phyloP scores from a whole-genome alignment of 92 coral and sea anemone species.

The Desmophyllum pertusum region DNA sequence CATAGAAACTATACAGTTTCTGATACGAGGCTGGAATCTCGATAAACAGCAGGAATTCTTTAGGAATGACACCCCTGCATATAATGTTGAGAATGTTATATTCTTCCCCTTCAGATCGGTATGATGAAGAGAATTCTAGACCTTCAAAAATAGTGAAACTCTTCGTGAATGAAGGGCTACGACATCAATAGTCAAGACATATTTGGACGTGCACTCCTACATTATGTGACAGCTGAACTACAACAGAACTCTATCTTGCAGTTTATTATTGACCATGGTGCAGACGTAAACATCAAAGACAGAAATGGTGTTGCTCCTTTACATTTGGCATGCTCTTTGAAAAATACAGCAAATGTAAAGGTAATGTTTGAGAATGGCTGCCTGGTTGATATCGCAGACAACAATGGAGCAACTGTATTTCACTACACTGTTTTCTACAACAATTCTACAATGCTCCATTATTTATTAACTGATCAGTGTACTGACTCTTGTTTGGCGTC shows the following conservation, averaged over 20 bases:
- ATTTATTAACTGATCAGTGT: constrained; percentile 25
- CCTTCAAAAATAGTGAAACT: constrained; percentile 7
- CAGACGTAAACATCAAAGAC: constrained; percentile 27
- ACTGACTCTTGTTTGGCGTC: constrained; percentile 10
- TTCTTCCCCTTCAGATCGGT: no score
- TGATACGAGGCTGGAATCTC: constrained; percentile 28
- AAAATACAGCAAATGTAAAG: no score
- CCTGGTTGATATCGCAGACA: constrained; percentile 17
- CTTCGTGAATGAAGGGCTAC: constrained; percentile 23
- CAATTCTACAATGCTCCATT: constrained; percentile 4
- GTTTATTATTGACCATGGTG: constrained; percentile 28
- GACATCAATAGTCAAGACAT: constrained; percentile 34
- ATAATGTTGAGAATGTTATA: no score
- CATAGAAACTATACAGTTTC: constrained; percentile 32
- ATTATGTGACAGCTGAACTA: constrained; percentile 15
- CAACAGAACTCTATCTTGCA: constrained; percentile 33
- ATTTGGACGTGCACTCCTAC: constrained; percentile 25
- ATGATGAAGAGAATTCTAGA: no score
- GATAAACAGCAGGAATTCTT: constrained; percentile 31
- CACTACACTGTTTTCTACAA: constrained; percentile 40
- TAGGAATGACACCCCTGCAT: constrained; percentile 39
- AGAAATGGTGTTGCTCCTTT: constrained; percentile 38
- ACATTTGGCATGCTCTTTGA: constrained; percentile 35
- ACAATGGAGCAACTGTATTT: constrained; percentile 37
- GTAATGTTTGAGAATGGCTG: constrained; percentile 10